Evolutionary conservation across 2,113 vertebrate genomes (phyloP).

Genomic region (Herpailurus yagouaroundi): DNA sequence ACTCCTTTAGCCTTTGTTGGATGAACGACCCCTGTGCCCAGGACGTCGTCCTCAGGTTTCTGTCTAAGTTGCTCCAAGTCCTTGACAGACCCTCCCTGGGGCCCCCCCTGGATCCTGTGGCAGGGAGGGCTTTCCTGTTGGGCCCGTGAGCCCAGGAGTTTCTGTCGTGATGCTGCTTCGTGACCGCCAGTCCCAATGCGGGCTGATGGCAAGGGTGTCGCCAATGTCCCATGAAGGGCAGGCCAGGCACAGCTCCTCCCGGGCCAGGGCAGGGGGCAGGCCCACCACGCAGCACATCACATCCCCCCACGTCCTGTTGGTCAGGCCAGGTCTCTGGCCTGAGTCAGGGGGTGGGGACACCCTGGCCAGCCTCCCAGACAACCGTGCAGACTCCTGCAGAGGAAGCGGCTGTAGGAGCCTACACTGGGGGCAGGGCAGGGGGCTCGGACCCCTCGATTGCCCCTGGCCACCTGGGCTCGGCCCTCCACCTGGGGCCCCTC

Average conservation of each 20-base stretch:
- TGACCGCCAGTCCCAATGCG: background rate
- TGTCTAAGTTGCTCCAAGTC: fast-evolving
- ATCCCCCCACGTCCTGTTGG: background rate
- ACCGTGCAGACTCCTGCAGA: background rate
- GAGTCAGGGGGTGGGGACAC: background rate
- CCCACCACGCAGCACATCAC: fast-evolving
- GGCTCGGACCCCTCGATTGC: no score
- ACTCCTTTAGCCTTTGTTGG: no score
- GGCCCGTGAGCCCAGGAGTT: background rate
- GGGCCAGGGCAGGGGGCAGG: background rate
- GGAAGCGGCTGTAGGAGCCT: background rate
- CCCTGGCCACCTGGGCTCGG: background rate
- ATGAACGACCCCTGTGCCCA: background rate
- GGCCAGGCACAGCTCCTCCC: background rate
- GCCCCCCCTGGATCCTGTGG: background rate
- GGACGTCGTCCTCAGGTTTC: background rate
- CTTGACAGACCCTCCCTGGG: fast-evolving
- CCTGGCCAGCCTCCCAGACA: background rate
- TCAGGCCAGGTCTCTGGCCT: background rate
- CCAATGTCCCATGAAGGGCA: fast-evolving
- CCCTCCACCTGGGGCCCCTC: fast-evolving
- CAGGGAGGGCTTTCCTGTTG: background rate
- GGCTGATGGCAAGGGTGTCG: background rate
- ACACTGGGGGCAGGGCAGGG: background rate
- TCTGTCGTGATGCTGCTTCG: fast-evolving